Conservation (phyloP, 2,797 vertebrate species). For the Leptodactylus fallax region DNA sequence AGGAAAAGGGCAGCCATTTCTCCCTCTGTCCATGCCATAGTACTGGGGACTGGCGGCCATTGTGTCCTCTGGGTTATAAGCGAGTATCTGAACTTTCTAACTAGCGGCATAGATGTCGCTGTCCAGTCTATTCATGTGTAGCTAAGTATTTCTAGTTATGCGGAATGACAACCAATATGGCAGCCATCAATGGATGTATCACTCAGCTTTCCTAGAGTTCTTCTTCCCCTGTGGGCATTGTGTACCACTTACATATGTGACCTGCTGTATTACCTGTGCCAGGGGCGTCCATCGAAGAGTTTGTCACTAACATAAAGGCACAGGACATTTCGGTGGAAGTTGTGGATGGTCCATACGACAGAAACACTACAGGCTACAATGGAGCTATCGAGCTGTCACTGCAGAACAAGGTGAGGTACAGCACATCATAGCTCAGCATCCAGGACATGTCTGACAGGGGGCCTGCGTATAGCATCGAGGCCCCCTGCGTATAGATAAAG, state of each 20-base stretch:
- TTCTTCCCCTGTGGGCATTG: background rate
- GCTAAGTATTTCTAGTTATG: no score
- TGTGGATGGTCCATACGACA: slow-evolving; percentile 76
- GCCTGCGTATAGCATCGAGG: no score
- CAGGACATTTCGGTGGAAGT: slow-evolving; percentile 86
- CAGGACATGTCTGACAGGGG: no score
- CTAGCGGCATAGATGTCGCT: no score
- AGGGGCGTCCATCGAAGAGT: slow-evolving; percentile 83
- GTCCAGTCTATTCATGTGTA: no score
- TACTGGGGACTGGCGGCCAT: no score
- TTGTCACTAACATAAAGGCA: slow-evolving; percentile 79
- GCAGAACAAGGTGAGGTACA: slow-evolving; percentile 77
- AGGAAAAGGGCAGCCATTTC: slow-evolving; percentile 42
- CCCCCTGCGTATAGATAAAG: no score
- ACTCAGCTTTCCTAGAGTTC: background rate
- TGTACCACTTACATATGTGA: background rate
- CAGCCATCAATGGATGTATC: background rate
- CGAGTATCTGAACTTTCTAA: no score
- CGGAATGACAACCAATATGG: no score
- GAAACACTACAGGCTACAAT: slow-evolving; percentile 80
- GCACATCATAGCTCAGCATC: background rate
- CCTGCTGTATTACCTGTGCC: slow-evolving; percentile 11
- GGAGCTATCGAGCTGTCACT: slow-evolving; percentile 83
- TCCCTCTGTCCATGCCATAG: background rate
- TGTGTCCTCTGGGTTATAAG: no score